Conservation (phyloP, 2,113 vertebrate genomes). For the Taurulus bubalis region DNA sequence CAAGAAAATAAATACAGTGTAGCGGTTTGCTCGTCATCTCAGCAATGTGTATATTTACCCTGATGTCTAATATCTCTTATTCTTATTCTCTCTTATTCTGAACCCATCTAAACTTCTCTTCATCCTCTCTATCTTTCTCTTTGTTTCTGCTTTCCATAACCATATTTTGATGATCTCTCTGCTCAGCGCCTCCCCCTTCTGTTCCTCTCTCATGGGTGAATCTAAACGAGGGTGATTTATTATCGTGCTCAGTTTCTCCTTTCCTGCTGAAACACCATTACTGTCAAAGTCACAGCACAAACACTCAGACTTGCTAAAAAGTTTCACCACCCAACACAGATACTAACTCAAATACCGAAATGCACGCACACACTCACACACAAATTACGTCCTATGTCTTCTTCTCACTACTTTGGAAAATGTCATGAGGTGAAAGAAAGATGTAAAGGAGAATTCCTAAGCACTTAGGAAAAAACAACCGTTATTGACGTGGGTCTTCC, state of each 20-base stretch:
- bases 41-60: not conserved
- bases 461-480: too few relatives aligned
- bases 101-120: not conserved
- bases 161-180: conserved; percentile 43
- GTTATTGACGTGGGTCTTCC: too few relatives aligned
- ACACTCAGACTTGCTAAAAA: conserved; percentile 25
- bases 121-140: conserved; percentile 11
- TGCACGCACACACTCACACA: conserved; percentile 1
- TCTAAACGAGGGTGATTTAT: conserved; percentile 73
- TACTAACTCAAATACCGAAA: conserved; percentile 24
- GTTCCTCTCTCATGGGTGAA: conserved; percentile 40
- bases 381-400: not conserved
- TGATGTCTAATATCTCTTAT: not conserved
- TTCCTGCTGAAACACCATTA: conserved; percentile 66
- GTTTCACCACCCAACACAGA: conserved; percentile 33
- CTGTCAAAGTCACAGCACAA: conserved; percentile 55
- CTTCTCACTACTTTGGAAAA: not conserved
- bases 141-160: conserved; percentile 12
- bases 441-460: too few relatives aligned
- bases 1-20: conserved; percentile 1
- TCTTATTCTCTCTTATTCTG: conserved; percentile 17
- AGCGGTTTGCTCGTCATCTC: not conserved
- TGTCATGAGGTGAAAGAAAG: too few relatives aligned
- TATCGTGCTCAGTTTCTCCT: conserved; percentile 56
- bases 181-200: conserved; percentile 20